Base-by-base conservation (phyloP, 2,888 invertebrate genomes). In the Caenorhabditis imperialis region DNA sequence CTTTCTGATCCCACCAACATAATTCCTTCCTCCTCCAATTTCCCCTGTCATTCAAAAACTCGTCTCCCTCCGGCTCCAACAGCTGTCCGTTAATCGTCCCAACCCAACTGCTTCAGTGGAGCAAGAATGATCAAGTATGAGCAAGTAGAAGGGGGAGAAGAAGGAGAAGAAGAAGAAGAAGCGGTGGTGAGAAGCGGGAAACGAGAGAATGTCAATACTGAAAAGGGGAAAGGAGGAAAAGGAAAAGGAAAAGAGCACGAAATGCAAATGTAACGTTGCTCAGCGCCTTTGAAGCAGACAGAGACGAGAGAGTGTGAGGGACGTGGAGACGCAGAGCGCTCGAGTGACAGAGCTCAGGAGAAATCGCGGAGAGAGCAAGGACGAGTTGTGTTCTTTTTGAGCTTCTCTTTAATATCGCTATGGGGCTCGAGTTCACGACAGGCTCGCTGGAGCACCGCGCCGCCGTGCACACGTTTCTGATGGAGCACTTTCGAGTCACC, bases 401-500 rank as follows among this genome's bases (percentile, higher is more conserved):
- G 3, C 7, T 20, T 16, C 40, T 40, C 20, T 20, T 38, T 38
- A 40, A 40, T 18, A 40, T 35, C 12, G 5, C n/a, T 47, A 55
- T 30, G 2, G 54, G 42, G 16, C 23, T 65, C 16, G 65, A 70
- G 25, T 73, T 72, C 54, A 50, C 44, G 25, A 53, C 47, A 6
- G 75, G 62, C 6, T 37, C 51, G 2, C 16, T 54, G 20, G 44
- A 62, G 33, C 51, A 75, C 33, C 51, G 45, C 16, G 57, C 65
- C 5, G 44, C 12, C 1, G 81, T 81, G 10, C 75, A 81, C 37
- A 44, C 45, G 22, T 81, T 81, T 27, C 62, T 81, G 0, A 40
- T 78, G 38, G 71, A 81, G 6, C 69, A 78, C 30, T 81, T 81
- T 37, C 63, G 81, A 7, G 61, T 73, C 23, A 77, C 70, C n/a